phyloP scores from a whole-genome alignment of 2,113 vertebrate species.

The Xenopus borealis region DNA sequence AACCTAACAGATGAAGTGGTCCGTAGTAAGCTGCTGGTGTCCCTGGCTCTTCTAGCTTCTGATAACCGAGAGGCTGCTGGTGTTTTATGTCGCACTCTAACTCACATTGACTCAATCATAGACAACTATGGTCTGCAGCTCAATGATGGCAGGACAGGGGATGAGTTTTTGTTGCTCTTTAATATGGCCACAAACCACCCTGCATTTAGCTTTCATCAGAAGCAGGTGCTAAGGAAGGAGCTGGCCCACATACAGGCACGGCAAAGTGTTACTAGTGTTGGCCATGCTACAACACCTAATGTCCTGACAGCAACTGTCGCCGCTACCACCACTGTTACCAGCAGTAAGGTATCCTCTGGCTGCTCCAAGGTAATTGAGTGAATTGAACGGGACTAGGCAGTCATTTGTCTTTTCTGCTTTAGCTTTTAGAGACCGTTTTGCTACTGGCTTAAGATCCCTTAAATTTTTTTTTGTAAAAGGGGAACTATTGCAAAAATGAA shows the following conservation, averaged over 20 bases:
- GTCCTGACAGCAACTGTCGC: slow-evolving; percentile 47
- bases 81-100: slow-evolving; percentile 90
- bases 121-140: slow-evolving; percentile 92
- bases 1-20: slow-evolving; percentile 97
- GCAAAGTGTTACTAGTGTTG: slow-evolving; percentile 62
- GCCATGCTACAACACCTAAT: not conserved
- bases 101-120: slow-evolving; percentile 91
- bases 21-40: slow-evolving; percentile 92
- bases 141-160: slow-evolving; percentile 87
- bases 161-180: slow-evolving; percentile 94
- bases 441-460: too few species aligned
- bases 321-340: slow-evolving; percentile 44
- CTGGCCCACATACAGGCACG: slow-evolving; percentile 88
- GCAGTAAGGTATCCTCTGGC: slow-evolving; percentile 70
- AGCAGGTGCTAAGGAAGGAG: slow-evolving; percentile 92
- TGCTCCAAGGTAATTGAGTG: slow-evolving; percentile 77
- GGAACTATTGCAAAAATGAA: too few species aligned
- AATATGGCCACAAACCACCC: slow-evolving; percentile 98
- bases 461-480: too few species aligned
- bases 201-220: slow-evolving; percentile 97
- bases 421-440: too few species aligned
- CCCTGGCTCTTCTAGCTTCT: slow-evolving; percentile 86
- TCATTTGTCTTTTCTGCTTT: too few species aligned
- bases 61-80: slow-evolving; percentile 90
- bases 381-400: too few species aligned